A percentile compares a stretch with the other conserved stretches of the same genome.
Evolutionary conservation across 2,113 vertebrate genomes (phyloP).

Genomic region (Polyodon spathula): DNA sequence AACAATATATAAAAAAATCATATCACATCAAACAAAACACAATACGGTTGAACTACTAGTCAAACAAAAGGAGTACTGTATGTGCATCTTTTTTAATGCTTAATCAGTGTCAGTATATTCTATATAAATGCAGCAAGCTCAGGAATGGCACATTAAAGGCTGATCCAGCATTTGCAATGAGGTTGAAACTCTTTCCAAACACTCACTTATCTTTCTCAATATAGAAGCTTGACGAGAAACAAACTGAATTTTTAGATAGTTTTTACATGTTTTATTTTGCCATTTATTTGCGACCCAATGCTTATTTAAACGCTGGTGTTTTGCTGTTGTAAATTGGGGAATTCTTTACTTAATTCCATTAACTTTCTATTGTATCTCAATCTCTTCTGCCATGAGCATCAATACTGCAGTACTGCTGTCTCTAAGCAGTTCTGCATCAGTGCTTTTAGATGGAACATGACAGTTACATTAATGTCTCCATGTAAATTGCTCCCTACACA

Average conservation of each 20-base stretch:
- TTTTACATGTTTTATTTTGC: slow-evolving; percentile 42
- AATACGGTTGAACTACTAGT: no score
- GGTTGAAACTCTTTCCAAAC: slow-evolving; percentile 26
- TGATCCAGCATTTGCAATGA: slow-evolving; percentile 20
- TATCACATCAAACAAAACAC: no score
- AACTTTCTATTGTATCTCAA: slow-evolving; percentile 66
- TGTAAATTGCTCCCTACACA: slow-evolving; percentile 80
- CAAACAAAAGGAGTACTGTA: no score
- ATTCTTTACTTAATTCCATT: slow-evolving; percentile 76
- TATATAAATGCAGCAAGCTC: no score
- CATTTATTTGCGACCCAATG: slow-evolving; percentile 54
- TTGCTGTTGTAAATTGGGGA: slow-evolving; percentile 50
- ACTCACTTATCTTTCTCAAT: slow-evolving; percentile 12
- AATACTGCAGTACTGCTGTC: slow-evolving; percentile 59
- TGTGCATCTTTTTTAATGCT: no score
- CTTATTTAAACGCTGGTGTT: slow-evolving; percentile 51
- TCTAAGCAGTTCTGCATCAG: slow-evolving; percentile 76
- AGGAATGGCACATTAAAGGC: slow-evolving; percentile 2
- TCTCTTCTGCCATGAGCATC: slow-evolving; percentile 65
- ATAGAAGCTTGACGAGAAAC: slow-evolving; percentile 23
- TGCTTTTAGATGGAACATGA: slow-evolving; percentile 80
- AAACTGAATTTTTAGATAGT: slow-evolving; percentile 46
- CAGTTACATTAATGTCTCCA: slow-evolving; percentile 86
- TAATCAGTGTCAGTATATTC: no score
- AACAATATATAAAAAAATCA: no score